phyloP scores from a whole-genome alignment of 2,113 vertebrate species.

The Calyptomena viridis region DNA sequence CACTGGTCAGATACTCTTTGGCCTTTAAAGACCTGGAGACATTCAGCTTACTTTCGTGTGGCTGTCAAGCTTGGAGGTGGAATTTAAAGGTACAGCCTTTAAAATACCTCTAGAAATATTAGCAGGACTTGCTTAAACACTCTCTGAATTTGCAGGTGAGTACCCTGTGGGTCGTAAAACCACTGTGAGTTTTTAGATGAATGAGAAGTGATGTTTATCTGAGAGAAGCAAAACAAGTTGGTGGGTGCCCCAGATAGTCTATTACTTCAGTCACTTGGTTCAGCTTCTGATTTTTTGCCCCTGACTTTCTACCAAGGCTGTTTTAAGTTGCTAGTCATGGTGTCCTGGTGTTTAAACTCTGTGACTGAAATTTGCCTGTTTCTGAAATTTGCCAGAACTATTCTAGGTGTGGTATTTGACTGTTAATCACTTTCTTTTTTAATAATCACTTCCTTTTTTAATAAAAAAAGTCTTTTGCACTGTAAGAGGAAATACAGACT shows the following conservation, averaged over 20 bases:
- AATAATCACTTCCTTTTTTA: not conserved
- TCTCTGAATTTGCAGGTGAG: not conserved
- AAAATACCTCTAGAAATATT: not conserved
- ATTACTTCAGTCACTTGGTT: not conserved
- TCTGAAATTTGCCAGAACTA: not conserved
- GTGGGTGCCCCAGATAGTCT: too few relatives aligned
- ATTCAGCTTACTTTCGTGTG: not conserved
- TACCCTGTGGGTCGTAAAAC: not conserved
- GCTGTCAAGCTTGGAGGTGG: not conserved
- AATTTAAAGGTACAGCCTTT: not conserved
- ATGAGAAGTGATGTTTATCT: not conserved
- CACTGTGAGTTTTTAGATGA: not conserved
- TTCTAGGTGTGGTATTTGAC: not conserved
- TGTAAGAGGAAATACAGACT: not conserved
- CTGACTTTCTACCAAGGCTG: not conserved
- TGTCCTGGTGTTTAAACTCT: not conserved
- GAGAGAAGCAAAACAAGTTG: not conserved
- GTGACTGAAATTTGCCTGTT: not conserved
- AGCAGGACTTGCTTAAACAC: not conserved
- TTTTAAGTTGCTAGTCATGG: not conserved
- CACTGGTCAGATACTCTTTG: not conserved
- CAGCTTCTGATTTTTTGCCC: not conserved
- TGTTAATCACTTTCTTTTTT: not conserved
- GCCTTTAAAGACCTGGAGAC: not conserved
- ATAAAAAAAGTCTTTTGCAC: not conserved